Conservation (phyloP, 1,140 invertebrate genomes). For the Mizuhopecten yessoensis region DNA sequence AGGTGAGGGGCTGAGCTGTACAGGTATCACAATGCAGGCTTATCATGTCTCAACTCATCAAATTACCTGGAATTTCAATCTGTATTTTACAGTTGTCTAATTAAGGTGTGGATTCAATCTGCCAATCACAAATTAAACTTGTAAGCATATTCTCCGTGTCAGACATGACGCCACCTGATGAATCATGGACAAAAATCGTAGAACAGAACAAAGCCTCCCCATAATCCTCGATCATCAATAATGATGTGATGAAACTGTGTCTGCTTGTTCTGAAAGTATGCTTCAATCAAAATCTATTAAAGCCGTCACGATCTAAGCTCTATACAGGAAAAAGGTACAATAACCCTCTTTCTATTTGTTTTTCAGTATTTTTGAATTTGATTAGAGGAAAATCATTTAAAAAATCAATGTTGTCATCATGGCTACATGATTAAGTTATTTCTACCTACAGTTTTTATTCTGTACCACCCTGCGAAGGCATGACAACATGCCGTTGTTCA, state of each 20-base stretch:
- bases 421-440: neutral
- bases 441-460: neutral
- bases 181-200: neutral
- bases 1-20: no score
- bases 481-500: neutral
- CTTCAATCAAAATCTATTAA: no score
- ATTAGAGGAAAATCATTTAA: neutral
- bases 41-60: neutral
- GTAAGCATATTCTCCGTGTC: neutral
- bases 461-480: neutral
- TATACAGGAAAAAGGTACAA: neutral
- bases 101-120: neutral
- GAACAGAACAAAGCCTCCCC: no score
- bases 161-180: neutral
- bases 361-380: neutral
- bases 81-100: no score
- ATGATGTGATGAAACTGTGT: neutral
- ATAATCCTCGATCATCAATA: neutral
- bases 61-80: no score
- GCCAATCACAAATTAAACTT: neutral
- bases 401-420: neutral
- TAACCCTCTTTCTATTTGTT: neutral
- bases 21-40: neutral
- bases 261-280: neutral
- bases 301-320: no score